These are phyloP conservation scores for Ammodytes marinus DNA, from an alignment of 2,113 vertebrate species.

Conservation along the genomic window DNA sequence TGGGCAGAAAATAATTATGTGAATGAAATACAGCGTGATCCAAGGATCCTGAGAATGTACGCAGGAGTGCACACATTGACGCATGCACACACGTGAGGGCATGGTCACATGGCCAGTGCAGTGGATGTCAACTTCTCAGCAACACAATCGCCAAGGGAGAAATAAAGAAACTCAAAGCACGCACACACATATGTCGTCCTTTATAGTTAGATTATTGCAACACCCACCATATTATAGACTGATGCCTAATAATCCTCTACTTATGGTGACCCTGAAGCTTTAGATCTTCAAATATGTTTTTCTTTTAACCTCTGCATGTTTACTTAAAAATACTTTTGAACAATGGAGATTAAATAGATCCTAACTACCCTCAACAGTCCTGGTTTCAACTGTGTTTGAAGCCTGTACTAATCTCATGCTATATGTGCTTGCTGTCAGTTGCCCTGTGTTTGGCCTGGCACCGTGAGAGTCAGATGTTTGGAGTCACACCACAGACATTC, in stretches of 20 bases:
- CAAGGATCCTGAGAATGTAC: not conserved
- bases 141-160: too few relatives aligned
- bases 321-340: not conserved
- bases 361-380: not conserved
- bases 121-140: too few relatives aligned
- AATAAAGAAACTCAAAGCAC: too few relatives aligned
- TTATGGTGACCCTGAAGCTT: not conserved
- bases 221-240: too few relatives aligned
- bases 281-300: not conserved
- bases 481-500: slow-evolving; percentile 70
- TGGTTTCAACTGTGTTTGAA: not conserved
- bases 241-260: too few relatives aligned
- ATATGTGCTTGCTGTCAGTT: not conserved
- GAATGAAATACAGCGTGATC: not conserved
- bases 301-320: not conserved
- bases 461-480: slow-evolving; percentile 59
- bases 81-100: not conserved
- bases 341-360: not conserved
- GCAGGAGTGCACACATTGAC: not conserved
- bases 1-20: not conserved
- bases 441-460: not conserved
- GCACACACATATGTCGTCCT: too few relatives aligned
- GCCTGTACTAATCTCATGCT: slow-evolving; percentile 9
- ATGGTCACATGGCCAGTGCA: too few relatives aligned
- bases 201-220: not conserved